A percentile compares a stretch with the other conserved stretches of the same genome.
Conservation (phyloP, 2,797 vertebrate species). For the Gymnoscopelus microlampas region DNA sequence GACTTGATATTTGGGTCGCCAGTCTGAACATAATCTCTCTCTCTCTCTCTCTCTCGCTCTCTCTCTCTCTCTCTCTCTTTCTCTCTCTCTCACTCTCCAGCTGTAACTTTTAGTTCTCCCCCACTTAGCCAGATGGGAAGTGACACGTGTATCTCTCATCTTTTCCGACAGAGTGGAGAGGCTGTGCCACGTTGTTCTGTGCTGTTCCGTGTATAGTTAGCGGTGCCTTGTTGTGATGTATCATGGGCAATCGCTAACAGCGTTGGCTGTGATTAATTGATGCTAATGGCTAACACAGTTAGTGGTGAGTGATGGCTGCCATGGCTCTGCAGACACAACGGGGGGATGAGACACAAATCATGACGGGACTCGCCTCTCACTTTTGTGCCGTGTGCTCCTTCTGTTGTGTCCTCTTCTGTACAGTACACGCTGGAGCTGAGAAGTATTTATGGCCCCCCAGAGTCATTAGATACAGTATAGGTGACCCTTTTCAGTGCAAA, state of each 20-base stretch:
- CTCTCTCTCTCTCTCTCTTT: neutral
- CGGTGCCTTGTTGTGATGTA: conserved; percentile 60
- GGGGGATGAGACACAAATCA: conserved; percentile 69
- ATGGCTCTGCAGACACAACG: conserved; percentile 50
- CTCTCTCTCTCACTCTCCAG: neutral
- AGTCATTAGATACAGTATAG: too few relatives aligned
- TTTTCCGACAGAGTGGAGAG: conserved; percentile 44
- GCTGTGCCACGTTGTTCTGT: conserved; percentile 23
- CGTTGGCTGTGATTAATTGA: conserved; percentile 78
- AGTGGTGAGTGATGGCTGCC: conserved; percentile 73
- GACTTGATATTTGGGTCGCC: too few relatives aligned
- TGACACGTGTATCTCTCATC: conserved; percentile 64
- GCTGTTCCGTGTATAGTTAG: conserved; percentile 59
- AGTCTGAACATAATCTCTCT: neutral
- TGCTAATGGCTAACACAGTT: conserved; percentile 77
- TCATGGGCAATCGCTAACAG: conserved; percentile 68
- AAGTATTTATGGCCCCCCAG: too few relatives aligned
- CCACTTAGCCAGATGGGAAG: conserved; percentile 59
- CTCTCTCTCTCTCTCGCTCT: neutral
- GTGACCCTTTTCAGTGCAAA: too few relatives aligned
- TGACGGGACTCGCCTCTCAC: conserved; percentile 46
- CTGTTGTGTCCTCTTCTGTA: conserved; percentile 45
- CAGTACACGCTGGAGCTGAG: neutral
- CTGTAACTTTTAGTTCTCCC: conserved; percentile 22
- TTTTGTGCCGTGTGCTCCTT: conserved; percentile 47